Percentiles rank a stretch among this genome's conserved stretches.
Conservation (phyloP, 1,140 invertebrate genomes). For the Pseudomyrmex sp. region DNA sequence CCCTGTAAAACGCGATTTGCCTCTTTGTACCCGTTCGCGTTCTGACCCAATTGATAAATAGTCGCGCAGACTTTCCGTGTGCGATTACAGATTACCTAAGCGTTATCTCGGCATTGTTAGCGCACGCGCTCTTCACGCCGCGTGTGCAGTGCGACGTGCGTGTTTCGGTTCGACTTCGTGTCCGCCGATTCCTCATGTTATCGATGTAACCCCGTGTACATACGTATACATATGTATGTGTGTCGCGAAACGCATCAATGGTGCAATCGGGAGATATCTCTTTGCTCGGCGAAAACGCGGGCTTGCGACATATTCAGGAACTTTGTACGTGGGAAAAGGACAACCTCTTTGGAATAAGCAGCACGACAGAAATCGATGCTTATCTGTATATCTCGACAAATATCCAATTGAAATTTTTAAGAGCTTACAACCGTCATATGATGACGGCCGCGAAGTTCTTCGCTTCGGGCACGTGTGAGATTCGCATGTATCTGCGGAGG, state of each 20-base stretch:
- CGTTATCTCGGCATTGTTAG: background rate
- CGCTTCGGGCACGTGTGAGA: background rate
- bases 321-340: too few species aligned
- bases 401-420: background rate
- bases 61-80: background rate
- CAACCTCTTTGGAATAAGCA: too few species aligned
- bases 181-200: background rate
- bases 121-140: background rate
- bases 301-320: background rate
- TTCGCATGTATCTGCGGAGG: background rate
- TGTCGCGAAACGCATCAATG: too few species aligned
- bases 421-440: background rate
- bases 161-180: background rate
- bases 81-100: constrained; percentile 8
- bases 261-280: too few species aligned
- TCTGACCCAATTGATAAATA: constrained; percentile 48
- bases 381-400: too few species aligned
- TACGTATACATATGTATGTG: background rate
- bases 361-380: too few species aligned
- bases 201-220: background rate
- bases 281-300: background rate
- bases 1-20: background rate
- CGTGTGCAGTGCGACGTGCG: background rate
- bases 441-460: background rate
- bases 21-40: background rate